These are phyloP conservation scores for Halocynthia aurantium DNA, from an alignment of 23 tunicate species.

Conservation along the genomic window DNA sequence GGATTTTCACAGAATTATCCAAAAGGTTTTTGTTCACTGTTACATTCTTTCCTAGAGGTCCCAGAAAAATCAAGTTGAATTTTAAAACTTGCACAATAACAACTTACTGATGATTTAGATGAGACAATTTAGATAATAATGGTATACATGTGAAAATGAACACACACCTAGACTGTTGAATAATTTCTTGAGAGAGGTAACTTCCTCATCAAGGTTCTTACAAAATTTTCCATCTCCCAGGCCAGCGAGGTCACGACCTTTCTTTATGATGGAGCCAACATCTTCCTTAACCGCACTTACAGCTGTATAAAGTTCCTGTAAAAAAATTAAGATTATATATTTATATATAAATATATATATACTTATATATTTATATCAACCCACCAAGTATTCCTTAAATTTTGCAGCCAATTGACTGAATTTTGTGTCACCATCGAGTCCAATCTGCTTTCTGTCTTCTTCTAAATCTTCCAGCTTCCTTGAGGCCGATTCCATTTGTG, in stretches of 20 bases:
- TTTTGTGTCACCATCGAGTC: not conserved
- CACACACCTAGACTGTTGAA: conserved; percentile 18
- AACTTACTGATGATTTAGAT: not conserved
- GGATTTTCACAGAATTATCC: conserved; percentile 8
- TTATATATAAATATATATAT: not conserved
- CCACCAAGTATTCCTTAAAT: conserved; percentile 5
- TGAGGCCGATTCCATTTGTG: conserved; percentile 2
- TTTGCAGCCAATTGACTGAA: conserved; percentile 3
- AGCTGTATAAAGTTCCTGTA: conserved; percentile 12
- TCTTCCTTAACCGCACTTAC: conserved; percentile 15
- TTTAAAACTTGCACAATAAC: not conserved
- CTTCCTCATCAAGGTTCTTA: conserved; percentile 11
- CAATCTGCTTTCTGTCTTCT: not conserved
- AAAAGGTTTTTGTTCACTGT: conserved; percentile 11
- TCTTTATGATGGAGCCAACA: conserved; percentile 14
- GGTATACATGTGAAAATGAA: not conserved
- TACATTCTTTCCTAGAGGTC: conserved; percentile 11
- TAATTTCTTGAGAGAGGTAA: conserved; percentile 12
- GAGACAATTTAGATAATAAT: not conserved
- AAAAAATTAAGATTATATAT: no score
- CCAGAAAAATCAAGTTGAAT: not conserved
- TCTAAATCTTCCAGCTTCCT: not conserved
- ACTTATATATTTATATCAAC: not conserved
- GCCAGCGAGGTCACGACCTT: conserved; percentile 15
- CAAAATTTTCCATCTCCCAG: not conserved